Evolutionary conservation across 2,797 vertebrate species (phyloP).

Genomic region (Cyclura pinguis): DNA sequence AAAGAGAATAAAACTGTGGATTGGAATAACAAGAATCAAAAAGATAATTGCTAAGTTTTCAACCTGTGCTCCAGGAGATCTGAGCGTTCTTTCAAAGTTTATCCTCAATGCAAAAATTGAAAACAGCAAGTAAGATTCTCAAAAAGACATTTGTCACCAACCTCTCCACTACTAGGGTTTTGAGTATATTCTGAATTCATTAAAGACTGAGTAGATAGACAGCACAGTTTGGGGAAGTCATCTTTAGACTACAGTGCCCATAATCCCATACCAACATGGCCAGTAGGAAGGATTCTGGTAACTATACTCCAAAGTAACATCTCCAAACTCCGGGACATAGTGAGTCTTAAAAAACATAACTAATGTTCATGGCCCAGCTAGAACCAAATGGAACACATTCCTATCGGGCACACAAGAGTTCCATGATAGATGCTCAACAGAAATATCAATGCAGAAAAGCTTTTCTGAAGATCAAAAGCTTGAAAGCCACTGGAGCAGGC

Average conservation of each 20-base stretch:
- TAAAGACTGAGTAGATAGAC: too few relatives aligned
- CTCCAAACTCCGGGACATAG: not conserved
- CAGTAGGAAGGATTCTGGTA: too few relatives aligned
- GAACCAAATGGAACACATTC: not conserved
- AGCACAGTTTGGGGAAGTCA: too few relatives aligned
- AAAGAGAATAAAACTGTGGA: not conserved
- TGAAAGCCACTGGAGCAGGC: not conserved
- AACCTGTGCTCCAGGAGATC: not conserved
- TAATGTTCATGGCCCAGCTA: not conserved
- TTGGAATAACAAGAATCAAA: not conserved
- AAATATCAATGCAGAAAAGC: not conserved
- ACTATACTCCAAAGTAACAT: too few relatives aligned
- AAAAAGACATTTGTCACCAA: not conserved
- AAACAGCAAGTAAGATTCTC: not conserved
- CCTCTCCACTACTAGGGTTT: too few relatives aligned
- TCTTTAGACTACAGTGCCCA: too few relatives aligned
- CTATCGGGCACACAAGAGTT: not conserved
- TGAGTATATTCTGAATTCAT: too few relatives aligned
- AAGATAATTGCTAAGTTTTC: not conserved
- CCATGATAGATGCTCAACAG: not conserved
- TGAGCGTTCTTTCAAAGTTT: not conserved
- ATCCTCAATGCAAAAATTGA: not conserved
- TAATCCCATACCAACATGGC: too few relatives aligned
- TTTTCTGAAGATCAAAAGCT: not conserved
- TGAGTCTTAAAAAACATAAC: not conserved